Conservation (phyloP, 1,140 invertebrate genomes). For the Drosophila sechellia region DNA sequence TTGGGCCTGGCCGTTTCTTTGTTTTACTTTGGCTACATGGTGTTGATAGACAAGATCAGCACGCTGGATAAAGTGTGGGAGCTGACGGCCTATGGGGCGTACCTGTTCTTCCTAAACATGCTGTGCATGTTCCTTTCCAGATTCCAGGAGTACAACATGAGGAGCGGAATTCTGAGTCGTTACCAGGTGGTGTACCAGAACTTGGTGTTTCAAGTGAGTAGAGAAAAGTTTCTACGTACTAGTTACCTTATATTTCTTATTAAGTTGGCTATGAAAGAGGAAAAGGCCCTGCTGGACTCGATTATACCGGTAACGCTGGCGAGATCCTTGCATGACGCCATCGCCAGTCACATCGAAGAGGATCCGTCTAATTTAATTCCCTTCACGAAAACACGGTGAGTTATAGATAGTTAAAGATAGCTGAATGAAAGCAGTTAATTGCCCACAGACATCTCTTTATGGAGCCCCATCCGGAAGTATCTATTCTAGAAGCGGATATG, state of each 20-base stretch:
- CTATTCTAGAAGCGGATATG: constrained; percentile 97
- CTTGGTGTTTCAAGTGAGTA: constrained; percentile 18
- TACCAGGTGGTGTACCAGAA: constrained; percentile 27
- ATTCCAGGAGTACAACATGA: constrained; percentile 8
- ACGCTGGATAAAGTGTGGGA: background rate
- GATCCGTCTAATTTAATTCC: background rate
- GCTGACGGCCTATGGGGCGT: constrained; percentile 11
- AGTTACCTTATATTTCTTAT: background rate
- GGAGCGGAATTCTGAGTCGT: constrained; percentile 20
- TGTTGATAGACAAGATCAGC: background rate
- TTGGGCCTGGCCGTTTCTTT: constrained; percentile 16
- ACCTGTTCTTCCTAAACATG: constrained; percentile 11
- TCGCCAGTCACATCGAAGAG: constrained; percentile 88
- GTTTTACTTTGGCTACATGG: constrained; percentile 8
- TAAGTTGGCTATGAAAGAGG: constrained; percentile 16
- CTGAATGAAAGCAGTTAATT: background rate
- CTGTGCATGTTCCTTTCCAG: background rate
- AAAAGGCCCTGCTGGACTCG: constrained; percentile 93
- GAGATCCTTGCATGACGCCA: constrained; percentile 90
- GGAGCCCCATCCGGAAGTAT: constrained; percentile 93
- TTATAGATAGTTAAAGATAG: background rate
- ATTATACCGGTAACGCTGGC: constrained; percentile 94
- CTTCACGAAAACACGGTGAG: constrained; percentile 34
- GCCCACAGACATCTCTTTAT: constrained; percentile 84
- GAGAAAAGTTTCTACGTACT: background rate